phyloP scores from a whole-genome alignment of 2,888 invertebrate genomes.

The Agonopterix subpropinquella region DNA sequence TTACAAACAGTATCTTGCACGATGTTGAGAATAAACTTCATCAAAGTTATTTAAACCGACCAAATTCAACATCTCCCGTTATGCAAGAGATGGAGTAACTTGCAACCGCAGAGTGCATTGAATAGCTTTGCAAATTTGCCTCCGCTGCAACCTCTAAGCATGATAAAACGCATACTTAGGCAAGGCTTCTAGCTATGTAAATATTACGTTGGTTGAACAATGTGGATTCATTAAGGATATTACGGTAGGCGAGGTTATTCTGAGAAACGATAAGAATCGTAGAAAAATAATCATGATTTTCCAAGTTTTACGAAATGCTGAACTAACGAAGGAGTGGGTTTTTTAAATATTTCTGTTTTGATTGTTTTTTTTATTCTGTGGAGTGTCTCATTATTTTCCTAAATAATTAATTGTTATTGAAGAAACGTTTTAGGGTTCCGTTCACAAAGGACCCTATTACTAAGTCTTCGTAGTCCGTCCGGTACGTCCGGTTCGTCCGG shows the following conservation, averaged over 20 bases:
- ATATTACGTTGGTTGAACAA: neutral
- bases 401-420: too few relatives aligned
- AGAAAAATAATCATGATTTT: too few relatives aligned
- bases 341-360: too few relatives aligned
- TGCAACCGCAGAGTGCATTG: constrained; percentile 26
- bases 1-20: neutral
- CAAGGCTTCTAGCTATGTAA: neutral
- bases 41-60: constrained; percentile 14
- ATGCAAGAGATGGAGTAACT: constrained; percentile 22
- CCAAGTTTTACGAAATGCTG: too few relatives aligned
- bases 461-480: too few relatives aligned
- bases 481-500: too few relatives aligned
- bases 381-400: too few relatives aligned
- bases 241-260: neutral
- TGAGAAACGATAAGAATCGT: too few relatives aligned
- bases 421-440: too few relatives aligned
- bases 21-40: constrained; percentile 2
- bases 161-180: constrained; percentile 29
- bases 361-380: too few relatives aligned
- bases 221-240: neutral
- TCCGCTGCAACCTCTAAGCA: constrained; percentile 20
- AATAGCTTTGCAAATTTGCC: constrained; percentile 43
- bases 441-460: too few relatives aligned
- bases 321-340: too few relatives aligned
- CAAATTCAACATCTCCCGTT: constrained; percentile 18